phyloP scores from a whole-genome alignment of 2,888 invertebrate genomes.

The Bugula neritina region DNA sequence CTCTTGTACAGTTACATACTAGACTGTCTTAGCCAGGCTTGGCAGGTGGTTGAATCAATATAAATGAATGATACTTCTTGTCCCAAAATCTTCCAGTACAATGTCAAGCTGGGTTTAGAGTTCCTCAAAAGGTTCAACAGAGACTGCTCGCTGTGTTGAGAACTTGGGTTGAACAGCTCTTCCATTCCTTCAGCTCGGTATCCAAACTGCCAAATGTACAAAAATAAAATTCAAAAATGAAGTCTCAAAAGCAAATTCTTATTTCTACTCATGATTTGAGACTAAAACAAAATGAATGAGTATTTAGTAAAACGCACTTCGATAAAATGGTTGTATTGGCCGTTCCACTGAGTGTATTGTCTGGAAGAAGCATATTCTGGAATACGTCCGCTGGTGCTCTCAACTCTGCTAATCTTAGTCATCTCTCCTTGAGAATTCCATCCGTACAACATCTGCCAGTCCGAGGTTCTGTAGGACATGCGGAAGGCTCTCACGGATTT shows the following conservation, averaged over 20 bases:
- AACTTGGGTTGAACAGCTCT: neutral
- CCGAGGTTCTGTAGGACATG: neutral
- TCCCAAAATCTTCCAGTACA: neutral
- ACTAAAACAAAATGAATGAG: too few species aligned
- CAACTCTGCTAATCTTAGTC: neutral
- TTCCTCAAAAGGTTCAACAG: too few species aligned
- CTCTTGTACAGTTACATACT: neutral
- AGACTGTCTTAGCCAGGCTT: neutral
- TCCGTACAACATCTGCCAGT: neutral
- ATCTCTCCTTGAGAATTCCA: neutral
- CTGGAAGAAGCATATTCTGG: neutral
- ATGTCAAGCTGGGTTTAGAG: conserved; percentile 9
- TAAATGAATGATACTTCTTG: neutral
- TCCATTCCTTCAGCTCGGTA: conserved; percentile 1
- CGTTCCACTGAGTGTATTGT: neutral
- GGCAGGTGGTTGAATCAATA: neutral
- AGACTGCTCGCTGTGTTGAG: neutral
- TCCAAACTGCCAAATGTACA: conserved; percentile 22
- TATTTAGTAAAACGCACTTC: too few species aligned
- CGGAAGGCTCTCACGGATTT: neutral
- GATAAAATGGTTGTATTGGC: neutral
- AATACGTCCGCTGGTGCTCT: neutral
- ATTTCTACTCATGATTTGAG: too few species aligned
- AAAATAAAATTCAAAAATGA: too few species aligned
- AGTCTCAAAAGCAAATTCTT: too few species aligned